These are phyloP conservation scores for Rhyacichthys aspro DNA, from an alignment of 2,797 vertebrate genomes.

Conservation along the genomic window DNA sequence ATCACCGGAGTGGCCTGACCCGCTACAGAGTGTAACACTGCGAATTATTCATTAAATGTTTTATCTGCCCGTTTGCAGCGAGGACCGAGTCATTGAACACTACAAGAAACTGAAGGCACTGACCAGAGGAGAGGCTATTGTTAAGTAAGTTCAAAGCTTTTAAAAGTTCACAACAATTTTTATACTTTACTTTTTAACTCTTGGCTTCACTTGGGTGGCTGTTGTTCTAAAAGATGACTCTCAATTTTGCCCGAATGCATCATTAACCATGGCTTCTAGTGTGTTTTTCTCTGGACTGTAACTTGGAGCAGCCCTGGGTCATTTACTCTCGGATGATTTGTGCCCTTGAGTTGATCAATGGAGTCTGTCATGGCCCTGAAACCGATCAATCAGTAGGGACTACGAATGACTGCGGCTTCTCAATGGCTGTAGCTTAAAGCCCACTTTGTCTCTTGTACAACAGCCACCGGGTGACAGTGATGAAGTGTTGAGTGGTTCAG, in stretches of 20 bases:
- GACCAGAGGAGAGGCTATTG: constrained; percentile 94
- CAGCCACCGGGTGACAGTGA: constrained; percentile 50
- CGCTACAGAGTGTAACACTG: constrained; percentile 44
- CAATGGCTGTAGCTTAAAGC: constrained; percentile 51
- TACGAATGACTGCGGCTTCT: constrained; percentile 56
- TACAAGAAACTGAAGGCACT: constrained; percentile 91
- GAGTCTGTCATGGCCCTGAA: constrained; percentile 56
- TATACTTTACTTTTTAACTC: constrained; percentile 17
- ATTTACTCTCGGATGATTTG: constrained; percentile 56
- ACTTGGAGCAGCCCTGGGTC: constrained; percentile 43
- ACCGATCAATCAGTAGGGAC: constrained; percentile 61
- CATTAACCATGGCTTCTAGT: constrained; percentile 63
- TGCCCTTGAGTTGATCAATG: constrained; percentile 74
- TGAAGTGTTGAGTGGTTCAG: constrained; percentile 46
- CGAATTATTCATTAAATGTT: constrained; percentile 62
- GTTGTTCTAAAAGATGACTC: constrained; percentile 32
- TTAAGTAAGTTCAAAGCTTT: constrained; percentile 87
- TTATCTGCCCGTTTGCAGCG: constrained; percentile 83
- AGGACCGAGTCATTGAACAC: constrained; percentile 93
- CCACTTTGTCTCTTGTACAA: constrained; percentile 43
- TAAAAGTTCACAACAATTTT: constrained; percentile 1
- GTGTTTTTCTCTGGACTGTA: constrained; percentile 51
- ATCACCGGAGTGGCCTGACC: constrained; percentile 45
- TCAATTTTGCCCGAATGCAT: constrained; percentile 49
- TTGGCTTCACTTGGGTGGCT: constrained; percentile 32